These are phyloP conservation scores for Nomada ruficornis DNA, from an alignment of 2,888 invertebrate species.

Conservation along the genomic window DNA sequence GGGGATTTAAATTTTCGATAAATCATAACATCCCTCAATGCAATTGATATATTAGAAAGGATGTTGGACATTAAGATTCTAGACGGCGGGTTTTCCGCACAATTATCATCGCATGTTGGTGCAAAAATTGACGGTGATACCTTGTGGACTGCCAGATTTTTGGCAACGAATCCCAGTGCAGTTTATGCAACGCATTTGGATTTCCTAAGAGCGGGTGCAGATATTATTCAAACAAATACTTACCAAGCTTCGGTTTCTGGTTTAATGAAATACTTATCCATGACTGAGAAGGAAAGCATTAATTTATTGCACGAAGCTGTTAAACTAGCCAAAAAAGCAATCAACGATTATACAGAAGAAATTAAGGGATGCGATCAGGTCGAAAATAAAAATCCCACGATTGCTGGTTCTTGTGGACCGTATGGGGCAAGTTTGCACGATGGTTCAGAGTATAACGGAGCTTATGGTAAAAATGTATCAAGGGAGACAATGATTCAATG, in stretches of 20 bases:
- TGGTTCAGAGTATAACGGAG: conserved; percentile 97
- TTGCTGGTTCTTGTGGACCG: conserved; percentile 96
- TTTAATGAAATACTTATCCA: conserved; percentile 90
- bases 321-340: conserved; percentile 90
- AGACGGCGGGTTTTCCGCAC: conserved; percentile 93
- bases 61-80: conserved; percentile 81
- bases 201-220: conserved; percentile 93
- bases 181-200: conserved; percentile 93
- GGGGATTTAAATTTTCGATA: too few species aligned
- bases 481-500: conserved; percentile 89
- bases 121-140: conserved; percentile 93
- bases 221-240: conserved; percentile 87
- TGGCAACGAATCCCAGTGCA: conserved; percentile 91
- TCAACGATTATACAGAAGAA: conserved; percentile 83
- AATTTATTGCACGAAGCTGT: conserved; percentile 87
- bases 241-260: conserved; percentile 85
- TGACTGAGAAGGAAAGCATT: conserved; percentile 89
- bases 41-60: too few species aligned
- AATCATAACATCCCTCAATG: too few species aligned
- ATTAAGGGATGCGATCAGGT: conserved; percentile 58
- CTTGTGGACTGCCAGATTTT: conserved; percentile 94
- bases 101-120: conserved; percentile 91
- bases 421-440: conserved; percentile 96
- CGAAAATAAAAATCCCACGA: conserved; percentile 85
- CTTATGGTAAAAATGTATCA: conserved; percentile 89